Conservation (phyloP, 2,113 vertebrate species). For the Danionella cerebrum region DNA sequence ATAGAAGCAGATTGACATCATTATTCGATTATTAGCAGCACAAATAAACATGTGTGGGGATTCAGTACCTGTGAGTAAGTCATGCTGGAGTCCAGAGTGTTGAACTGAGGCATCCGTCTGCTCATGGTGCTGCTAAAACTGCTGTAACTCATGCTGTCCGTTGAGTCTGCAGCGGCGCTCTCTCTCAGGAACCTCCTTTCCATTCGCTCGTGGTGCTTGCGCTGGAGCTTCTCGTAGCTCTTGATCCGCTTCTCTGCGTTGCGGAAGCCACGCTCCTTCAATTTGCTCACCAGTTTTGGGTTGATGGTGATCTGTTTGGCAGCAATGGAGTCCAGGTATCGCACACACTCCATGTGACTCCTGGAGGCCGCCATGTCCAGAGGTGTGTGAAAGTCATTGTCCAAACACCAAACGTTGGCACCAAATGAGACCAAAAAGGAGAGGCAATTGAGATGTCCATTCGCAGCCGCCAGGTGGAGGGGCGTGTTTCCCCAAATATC, state of each 20-base stretch:
- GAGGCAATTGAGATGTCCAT: slow-evolving; percentile 88
- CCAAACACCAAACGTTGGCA: slow-evolving; percentile 96
- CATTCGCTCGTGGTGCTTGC: slow-evolving; percentile 87
- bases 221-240: slow-evolving; percentile 84
- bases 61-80: slow-evolving; percentile 83
- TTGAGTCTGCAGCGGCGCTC: slow-evolving; percentile 68
- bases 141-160: slow-evolving; percentile 85
- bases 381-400: slow-evolving; percentile 95
- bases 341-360: slow-evolving; percentile 92
- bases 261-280: slow-evolving; percentile 86
- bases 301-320: slow-evolving; percentile 88
- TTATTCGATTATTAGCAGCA: too few relatives aligned
- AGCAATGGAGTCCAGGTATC: slow-evolving; percentile 89
- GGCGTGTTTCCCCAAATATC: slow-evolving; percentile 98
- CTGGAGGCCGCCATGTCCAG: slow-evolving; percentile 95
- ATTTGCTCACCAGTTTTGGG: slow-evolving; percentile 82
- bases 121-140: slow-evolving; percentile 85
- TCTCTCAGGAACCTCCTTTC: slow-evolving; percentile 84
- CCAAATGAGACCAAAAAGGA: slow-evolving; percentile 95
- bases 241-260: slow-evolving; percentile 83
- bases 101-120: slow-evolving; percentile 75
- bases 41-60: not conserved
- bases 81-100: slow-evolving; percentile 71
- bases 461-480: slow-evolving; percentile 87
- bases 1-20: too few relatives aligned